Base-by-base conservation (phyloP, 2,797 vertebrate genomes). In the Nannoperca obscura region DNA sequence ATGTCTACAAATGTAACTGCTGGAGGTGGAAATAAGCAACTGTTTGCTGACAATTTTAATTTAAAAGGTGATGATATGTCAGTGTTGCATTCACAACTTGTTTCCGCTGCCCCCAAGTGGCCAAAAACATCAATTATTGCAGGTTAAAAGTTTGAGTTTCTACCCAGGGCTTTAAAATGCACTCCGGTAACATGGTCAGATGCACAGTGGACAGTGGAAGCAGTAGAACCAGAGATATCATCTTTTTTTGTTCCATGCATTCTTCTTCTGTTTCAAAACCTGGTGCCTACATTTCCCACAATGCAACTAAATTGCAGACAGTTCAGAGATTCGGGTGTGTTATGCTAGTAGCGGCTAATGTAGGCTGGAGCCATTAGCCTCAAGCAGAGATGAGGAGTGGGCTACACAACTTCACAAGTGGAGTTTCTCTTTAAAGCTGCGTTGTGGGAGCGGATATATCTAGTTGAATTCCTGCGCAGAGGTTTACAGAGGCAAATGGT, bases 401-500 rank as follows among this genome's bases (percentile, higher is more conserved):
- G 7, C 32, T 32, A 32, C 44, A 46, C 53, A 7, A 7, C 17
- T 7, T 17, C 44, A 20, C 44, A 49, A 9, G 17, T 40, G 22
- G 22, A 53, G 14, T 12, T 30, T 30, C 44, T 30, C 44, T 20
- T 24, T 58, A 42, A 50, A 30, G 30, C 40, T 54, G 24, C 12
- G 9, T 15, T 69, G 36, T 17, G 49, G 19, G n/a, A 75, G 24
- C 5, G 1, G 40, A 67, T 46, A 15, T 4, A 22, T 47, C 17
- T 7, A 47, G 42, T 59, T 58, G 65, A 44, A 57, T 36, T 44
- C n/a, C 74, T 63, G 22, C 7, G 19, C 50, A 44, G 57, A 62
- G 32, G 58, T 68, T 75, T 78, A 59, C 34, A 72, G 55, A 73
- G 49, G 71, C 24, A 76, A 64, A 66, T 74, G 53, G 42, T 83